phyloP scores from a whole-genome alignment of 1,140 invertebrate genomes.

The Anoplophora glabripennis region DNA sequence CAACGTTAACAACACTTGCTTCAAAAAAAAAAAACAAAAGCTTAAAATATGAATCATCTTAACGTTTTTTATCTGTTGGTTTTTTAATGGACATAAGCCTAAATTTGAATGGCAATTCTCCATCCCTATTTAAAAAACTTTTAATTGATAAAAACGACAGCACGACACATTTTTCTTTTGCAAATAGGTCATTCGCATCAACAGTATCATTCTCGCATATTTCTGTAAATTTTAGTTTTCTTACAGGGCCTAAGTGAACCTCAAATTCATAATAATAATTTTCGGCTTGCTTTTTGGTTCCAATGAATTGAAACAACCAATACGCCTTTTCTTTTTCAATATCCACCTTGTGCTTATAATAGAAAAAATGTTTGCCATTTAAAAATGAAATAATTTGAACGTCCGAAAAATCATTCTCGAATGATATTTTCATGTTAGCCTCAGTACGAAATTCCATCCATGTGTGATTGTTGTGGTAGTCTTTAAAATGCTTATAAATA shows the following conservation, averaged over 20 bases:
- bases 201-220: conserved; percentile 31
- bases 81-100: conserved; percentile 31
- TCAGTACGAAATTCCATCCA: conserved; percentile 41
- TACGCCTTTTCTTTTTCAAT: conserved; percentile 48
- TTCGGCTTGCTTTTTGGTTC: conserved; percentile 46
- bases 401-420: conserved; percentile 42
- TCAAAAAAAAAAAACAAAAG: too few species aligned
- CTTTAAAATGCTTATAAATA: conserved; percentile 41
- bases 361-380: conserved; percentile 49
- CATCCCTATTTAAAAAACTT: conserved; percentile 32
- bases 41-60: too few species aligned
- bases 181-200: conserved; percentile 28
- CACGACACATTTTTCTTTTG: conserved; percentile 34
- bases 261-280: conserved; percentile 53
- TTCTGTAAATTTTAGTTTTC: conserved; percentile 40
- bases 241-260: conserved; percentile 33
- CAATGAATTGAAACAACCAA: conserved; percentile 52
- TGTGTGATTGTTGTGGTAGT: conserved; percentile 44
- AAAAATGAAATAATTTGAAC: conserved; percentile 45
- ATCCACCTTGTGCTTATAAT: conserved; percentile 51
- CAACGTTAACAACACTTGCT: too few species aligned
- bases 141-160: conserved; percentile 31
- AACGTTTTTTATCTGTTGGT: background rate
- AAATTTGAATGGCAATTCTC: conserved; percentile 32
- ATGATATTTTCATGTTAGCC: conserved; percentile 42